Conservation (phyloP, 2,888 invertebrate genomes). For the Spilarctia lutea region DNA sequence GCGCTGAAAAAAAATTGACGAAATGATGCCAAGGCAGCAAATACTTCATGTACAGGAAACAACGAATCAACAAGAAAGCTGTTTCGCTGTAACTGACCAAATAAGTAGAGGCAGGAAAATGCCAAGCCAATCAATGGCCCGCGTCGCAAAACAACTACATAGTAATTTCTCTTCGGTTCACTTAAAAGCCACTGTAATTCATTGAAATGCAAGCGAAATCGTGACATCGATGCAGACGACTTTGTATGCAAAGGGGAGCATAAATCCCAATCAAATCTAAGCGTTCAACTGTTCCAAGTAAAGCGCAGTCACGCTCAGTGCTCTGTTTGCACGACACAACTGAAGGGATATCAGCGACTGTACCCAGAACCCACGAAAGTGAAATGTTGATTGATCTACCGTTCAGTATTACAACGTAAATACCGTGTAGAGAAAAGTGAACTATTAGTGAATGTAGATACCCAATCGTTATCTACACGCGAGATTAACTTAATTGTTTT, state of each 20-base stretch:
- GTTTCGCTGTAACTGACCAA: constrained; percentile 53
- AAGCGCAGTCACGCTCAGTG: constrained; percentile 57
- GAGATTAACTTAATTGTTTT: constrained; percentile 14
- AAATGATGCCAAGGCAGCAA: constrained; percentile 45
- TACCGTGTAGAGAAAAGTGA: constrained; percentile 26
- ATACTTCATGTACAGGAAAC: constrained; percentile 51
- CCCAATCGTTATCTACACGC: constrained; percentile 17
- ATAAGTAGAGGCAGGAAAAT: constrained; percentile 50
- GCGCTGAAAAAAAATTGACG: constrained; percentile 18
- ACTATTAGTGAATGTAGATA: neutral
- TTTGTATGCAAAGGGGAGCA: constrained; percentile 55
- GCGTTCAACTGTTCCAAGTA: constrained; percentile 29
- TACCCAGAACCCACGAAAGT: constrained; percentile 46
- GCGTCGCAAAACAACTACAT: constrained; percentile 26
- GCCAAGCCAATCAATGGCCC: constrained; percentile 44
- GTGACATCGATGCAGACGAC: constrained; percentile 51
- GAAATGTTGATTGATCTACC: constrained; percentile 52
- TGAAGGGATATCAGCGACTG: constrained; percentile 48
- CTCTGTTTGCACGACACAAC: constrained; percentile 41
- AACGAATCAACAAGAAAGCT: constrained; percentile 52
- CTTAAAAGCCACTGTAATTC: constrained; percentile 41
- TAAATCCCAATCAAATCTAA: constrained; percentile 50
- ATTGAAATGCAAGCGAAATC: constrained; percentile 57
- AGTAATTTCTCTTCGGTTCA: constrained; percentile 49
- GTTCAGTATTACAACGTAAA: constrained; percentile 53